phyloP scores from a whole-genome alignment of 2,888 invertebrate genomes.

The Hydrotaea diabolus region DNA sequence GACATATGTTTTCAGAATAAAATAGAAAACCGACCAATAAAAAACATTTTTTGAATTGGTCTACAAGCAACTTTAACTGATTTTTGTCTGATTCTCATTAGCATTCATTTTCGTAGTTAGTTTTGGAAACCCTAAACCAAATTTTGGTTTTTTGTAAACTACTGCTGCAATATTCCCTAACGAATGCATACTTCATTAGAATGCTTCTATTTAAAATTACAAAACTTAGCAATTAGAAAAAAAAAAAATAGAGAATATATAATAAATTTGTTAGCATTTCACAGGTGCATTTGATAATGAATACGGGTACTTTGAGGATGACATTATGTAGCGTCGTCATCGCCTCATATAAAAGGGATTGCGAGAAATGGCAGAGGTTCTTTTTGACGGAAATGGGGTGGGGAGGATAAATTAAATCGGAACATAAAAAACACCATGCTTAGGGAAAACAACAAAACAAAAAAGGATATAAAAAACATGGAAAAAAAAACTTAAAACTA shows the following conservation, averaged over 20 bases:
- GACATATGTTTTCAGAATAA: no score
- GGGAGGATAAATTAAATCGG: not conserved
- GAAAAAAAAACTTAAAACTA: conserved; percentile 13
- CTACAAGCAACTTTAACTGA: no score
- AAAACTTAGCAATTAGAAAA: no score
- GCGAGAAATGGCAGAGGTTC: conserved; percentile 73
- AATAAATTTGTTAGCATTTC: conserved; percentile 59
- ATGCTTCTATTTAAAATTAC: not conserved
- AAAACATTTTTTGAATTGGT: not conserved
- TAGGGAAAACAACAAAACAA: conserved; percentile 17
- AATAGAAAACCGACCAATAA: no score
- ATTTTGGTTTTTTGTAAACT: conserved; percentile 21
- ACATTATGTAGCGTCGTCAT: no score
- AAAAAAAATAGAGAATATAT: conserved; percentile 6
- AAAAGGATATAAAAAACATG: conserved; percentile 35
- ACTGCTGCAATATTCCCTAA: not conserved
- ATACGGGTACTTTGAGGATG: conserved; percentile 30
- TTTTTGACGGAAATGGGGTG: conserved; percentile 62
- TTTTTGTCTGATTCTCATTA: conserved; percentile 41
- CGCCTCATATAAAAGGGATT: conserved; percentile 36
- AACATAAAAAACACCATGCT: conserved; percentile 54
- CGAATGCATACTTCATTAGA: not conserved
- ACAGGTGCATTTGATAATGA: conserved; percentile 58
- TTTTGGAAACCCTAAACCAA: conserved; percentile 1
- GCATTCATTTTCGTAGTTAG: conserved; percentile 54